Conservation (phyloP, 2,888 invertebrate species). For the Ypsolopha sequella region DNA sequence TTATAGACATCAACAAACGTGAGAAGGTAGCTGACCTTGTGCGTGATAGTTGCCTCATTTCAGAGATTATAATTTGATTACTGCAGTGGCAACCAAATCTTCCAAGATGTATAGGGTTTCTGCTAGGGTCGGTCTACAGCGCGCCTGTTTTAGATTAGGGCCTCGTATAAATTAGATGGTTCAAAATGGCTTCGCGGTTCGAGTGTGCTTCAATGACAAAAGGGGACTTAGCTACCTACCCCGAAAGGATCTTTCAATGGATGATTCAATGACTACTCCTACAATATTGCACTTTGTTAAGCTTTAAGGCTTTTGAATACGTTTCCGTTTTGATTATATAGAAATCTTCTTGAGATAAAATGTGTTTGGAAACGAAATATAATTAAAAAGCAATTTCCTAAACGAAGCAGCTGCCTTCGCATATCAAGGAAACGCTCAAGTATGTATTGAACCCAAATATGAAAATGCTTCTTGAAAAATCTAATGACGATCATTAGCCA, state of each 20-base stretch:
- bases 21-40: slow-evolving; percentile 67
- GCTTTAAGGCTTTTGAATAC: slow-evolving; percentile 39
- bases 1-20: slow-evolving; percentile 66
- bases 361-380: slow-evolving; percentile 20
- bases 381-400: neutral
- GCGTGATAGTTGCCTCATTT: slow-evolving; percentile 68
- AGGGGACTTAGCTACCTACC: slow-evolving; percentile 37
- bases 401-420: neutral
- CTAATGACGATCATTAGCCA: neutral
- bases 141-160: slow-evolving; percentile 24
- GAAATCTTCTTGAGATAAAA: slow-evolving; percentile 23
- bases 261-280: slow-evolving; percentile 45
- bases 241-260: slow-evolving; percentile 44
- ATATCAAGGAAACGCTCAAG: neutral
- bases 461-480: neutral
- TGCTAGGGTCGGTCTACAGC: slow-evolving; percentile 26
- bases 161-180: slow-evolving; percentile 54
- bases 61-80: slow-evolving; percentile 59
- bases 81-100: slow-evolving; percentile 14
- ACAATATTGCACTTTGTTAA: slow-evolving; percentile 30
- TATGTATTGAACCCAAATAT: neutral
- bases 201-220: slow-evolving; percentile 59
- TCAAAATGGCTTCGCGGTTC: slow-evolving; percentile 33
- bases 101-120: slow-evolving; percentile 35
- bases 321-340: slow-evolving; percentile 48